Percentiles rank a stretch among this genome's conserved stretches.
Evolutionary conservation across 1,140 invertebrate genomes (phyloP).

Genomic region (Drosophila elegans): DNA sequence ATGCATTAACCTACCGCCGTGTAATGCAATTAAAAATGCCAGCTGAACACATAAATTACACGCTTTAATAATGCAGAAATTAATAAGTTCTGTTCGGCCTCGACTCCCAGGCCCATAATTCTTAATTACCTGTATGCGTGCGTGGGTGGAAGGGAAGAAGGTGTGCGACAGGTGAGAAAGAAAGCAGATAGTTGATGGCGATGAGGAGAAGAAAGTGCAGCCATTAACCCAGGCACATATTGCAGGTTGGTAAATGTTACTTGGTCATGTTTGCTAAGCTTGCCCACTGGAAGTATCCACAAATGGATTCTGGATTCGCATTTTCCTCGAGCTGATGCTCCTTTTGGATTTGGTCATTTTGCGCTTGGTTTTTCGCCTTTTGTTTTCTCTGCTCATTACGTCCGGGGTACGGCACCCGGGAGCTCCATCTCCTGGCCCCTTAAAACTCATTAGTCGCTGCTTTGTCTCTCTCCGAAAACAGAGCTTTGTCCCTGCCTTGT

Average conservation of each 20-base stretch:
- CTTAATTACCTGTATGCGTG: conserved; percentile 65
- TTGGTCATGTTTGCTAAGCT: conserved; percentile 18
- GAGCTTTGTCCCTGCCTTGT: conserved; percentile 20
- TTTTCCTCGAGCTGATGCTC: conserved; percentile 2
- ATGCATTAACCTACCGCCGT: conserved; percentile 76
- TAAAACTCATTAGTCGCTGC: conserved; percentile 69
- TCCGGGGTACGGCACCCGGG: conserved; percentile 32
- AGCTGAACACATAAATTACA: conserved; percentile 79
- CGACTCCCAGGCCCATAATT: conserved; percentile 55
- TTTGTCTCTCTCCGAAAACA: conserved; percentile 27
- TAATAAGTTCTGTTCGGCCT: conserved; percentile 70
- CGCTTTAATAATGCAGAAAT: conserved; percentile 82
- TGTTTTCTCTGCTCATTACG: conserved; percentile 53
- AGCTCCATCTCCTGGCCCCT: conserved; percentile 45
- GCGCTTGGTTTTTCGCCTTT: conserved; percentile 36
- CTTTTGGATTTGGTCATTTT: conserved; percentile 28
- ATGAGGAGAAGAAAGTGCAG: conserved; percentile 22
- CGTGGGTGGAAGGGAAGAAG: conserved; percentile 10
- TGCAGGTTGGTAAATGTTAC: conserved; percentile 16
- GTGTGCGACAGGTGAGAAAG: conserved; percentile 1
- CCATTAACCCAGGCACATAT: conserved; percentile 21
- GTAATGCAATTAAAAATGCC: conserved; percentile 81
- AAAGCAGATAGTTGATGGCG: neutral
- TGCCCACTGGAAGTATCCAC: neutral
- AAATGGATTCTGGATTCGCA: conserved; percentile 9